Conservation (phyloP, 2,113 vertebrate genomes). For the Formicarius rufipectus region DNA sequence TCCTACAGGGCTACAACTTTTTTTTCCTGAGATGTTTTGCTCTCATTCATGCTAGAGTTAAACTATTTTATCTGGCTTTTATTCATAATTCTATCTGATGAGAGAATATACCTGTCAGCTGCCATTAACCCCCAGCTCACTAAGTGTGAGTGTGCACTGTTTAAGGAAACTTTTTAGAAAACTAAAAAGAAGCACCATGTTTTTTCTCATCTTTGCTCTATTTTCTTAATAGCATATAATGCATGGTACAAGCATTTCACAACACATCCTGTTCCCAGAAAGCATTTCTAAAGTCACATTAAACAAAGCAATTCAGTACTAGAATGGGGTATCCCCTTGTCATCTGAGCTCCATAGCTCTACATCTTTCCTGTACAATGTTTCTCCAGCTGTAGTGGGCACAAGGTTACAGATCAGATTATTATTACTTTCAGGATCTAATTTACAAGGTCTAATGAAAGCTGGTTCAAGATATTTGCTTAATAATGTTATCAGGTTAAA, state of each 20-base stretch:
- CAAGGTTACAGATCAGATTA: neutral
- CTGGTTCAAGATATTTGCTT: neutral
- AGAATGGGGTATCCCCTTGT: neutral
- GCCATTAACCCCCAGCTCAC: neutral
- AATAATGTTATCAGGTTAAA: constrained; percentile 40
- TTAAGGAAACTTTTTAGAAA: neutral
- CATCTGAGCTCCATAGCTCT: neutral
- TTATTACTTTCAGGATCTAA: neutral
- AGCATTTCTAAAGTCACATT: neutral
- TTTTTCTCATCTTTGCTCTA: neutral
- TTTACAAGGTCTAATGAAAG: constrained; percentile 19
- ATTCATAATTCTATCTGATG: neutral
- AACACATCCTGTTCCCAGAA: neutral
- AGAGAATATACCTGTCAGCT: neutral
- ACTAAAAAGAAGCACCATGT: neutral
- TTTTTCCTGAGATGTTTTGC: neutral
- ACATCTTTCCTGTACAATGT: neutral
- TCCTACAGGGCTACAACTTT: neutral
- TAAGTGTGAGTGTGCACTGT: neutral
- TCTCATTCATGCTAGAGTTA: neutral
- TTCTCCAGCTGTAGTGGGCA: neutral
- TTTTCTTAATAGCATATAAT: neutral
- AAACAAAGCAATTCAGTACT: neutral
- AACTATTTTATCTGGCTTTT: neutral
- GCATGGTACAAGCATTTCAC: neutral